These are phyloP conservation scores for Ardeotis arabs DNA, from an alignment of 2,113 vertebrate species.

Conservation along the genomic window DNA sequence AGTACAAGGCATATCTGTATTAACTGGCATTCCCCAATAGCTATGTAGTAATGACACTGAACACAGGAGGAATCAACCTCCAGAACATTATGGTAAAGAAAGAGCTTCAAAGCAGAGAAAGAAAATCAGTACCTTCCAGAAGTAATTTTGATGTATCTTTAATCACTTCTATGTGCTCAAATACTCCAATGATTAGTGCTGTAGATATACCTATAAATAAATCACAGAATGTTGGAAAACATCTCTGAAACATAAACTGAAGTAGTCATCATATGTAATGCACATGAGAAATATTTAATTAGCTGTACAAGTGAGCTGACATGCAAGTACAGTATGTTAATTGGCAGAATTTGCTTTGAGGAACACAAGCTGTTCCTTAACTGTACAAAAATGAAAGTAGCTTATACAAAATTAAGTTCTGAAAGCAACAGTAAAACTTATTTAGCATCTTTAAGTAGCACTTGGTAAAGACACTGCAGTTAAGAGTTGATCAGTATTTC, in stretches of 20 bases:
- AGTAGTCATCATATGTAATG: slow-evolving; percentile 34
- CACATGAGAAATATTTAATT: slow-evolving; percentile 63
- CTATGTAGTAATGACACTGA: slow-evolving; percentile 30
- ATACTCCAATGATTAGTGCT: slow-evolving; percentile 53
- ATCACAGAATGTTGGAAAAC: slow-evolving; percentile 52
- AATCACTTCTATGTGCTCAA: slow-evolving; percentile 47
- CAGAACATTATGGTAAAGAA: slow-evolving; percentile 22
- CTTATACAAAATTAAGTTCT: slow-evolving; percentile 29
- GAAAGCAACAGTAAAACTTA: neutral
- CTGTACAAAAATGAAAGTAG: slow-evolving; percentile 19
- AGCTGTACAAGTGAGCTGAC: slow-evolving; percentile 31
- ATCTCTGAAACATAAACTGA: slow-evolving; percentile 45
- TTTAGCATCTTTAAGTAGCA: neutral
- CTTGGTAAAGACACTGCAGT: neutral
- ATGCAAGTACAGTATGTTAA: slow-evolving; percentile 36
- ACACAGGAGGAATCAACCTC: slow-evolving; percentile 34
- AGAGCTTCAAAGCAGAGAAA: slow-evolving; percentile 46
- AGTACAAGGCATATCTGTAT: neutral
- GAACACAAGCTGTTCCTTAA: slow-evolving; percentile 15
- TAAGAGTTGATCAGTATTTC: neutral
- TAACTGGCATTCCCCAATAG: slow-evolving; percentile 27
- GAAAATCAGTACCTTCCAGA: slow-evolving; percentile 42
- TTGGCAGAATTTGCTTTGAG: slow-evolving; percentile 49
- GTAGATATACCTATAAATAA: slow-evolving; percentile 59
- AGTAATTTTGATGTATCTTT: slow-evolving; percentile 68